phyloP scores from a whole-genome alignment of 30 jellyfish, hydroid and myxozoan species.

The Catostylus mosaicus region DNA sequence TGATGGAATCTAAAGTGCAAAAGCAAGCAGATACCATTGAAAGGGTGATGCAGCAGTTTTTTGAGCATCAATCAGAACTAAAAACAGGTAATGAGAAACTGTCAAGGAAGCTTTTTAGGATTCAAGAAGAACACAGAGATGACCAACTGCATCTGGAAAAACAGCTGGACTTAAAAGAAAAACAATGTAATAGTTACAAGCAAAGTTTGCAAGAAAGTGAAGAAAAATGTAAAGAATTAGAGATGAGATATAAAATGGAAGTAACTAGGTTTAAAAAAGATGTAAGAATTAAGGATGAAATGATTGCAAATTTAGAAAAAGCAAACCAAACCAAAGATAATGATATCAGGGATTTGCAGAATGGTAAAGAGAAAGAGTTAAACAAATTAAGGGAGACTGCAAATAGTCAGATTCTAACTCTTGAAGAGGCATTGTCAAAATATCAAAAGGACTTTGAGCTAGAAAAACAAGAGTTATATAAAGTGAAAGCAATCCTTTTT shows the following conservation, averaged over 20 bases:
- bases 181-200: background rate
- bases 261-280: background rate
- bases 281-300: background rate
- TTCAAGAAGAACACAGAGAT: conserved; percentile 53
- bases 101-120: background rate
- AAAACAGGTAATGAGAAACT: conserved; percentile 44
- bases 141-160: conserved; percentile 42
- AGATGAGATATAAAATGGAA: background rate
- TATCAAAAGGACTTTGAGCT: background rate
- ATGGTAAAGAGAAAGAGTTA: conserved; percentile 7
- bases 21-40: conserved; percentile 58
- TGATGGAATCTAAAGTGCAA: conserved; percentile 32
- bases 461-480: background rate
- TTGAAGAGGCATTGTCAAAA: conserved; percentile 4
- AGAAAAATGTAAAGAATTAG: background rate
- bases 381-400: background rate
- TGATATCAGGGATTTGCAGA: background rate
- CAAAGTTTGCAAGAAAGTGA: conserved; percentile 6
- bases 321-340: background rate
- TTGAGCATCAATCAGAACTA: conserved; percentile 57
- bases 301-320: background rate
- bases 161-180: conserved; percentile 39
- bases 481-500: background rate
- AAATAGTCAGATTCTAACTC: background rate
- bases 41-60: conserved; percentile 31